Percentiles rank a stretch among this genome's conserved stretches.
Conservation (phyloP, 2,888 invertebrate genomes). For the Zelleria hepariella region DNA sequence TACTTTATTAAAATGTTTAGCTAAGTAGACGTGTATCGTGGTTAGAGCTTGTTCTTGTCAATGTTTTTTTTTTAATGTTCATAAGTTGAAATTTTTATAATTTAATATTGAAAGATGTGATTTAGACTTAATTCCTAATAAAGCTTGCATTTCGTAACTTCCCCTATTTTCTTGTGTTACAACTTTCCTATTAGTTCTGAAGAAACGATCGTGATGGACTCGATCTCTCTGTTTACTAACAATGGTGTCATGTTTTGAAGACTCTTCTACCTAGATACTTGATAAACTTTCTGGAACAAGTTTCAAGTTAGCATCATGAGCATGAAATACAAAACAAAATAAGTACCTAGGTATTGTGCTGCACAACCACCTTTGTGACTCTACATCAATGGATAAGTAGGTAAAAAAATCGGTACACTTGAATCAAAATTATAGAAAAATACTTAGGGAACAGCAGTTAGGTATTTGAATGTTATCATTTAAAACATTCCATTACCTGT, state of each 20-base stretch:
- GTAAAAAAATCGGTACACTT: background rate
- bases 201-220: constrained; percentile 48
- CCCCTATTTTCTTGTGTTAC: background rate
- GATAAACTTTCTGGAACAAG: background rate
- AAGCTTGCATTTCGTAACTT: constrained; percentile 56
- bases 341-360: no score
- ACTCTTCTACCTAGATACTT: background rate
- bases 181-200: constrained; percentile 18
- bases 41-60: constrained; percentile 43
- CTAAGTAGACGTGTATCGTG: constrained; percentile 52
- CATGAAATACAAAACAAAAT: background rate
- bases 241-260: constrained; percentile 11
- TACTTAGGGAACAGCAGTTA: no score
- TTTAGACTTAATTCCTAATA: constrained; percentile 68
- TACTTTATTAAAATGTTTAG: constrained; percentile 38
- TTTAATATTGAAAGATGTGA: constrained; percentile 21
- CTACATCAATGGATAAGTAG: no score
- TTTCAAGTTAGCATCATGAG: background rate
- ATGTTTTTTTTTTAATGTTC: constrained; percentile 32
- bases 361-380: background rate
- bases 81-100: constrained; percentile 35
- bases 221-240: constrained; percentile 48
- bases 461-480: no score
- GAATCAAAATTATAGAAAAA: background rate
- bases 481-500: no score